Conservation (phyloP, 2,797 vertebrate genomes). For the Antrozous pallidus region DNA sequence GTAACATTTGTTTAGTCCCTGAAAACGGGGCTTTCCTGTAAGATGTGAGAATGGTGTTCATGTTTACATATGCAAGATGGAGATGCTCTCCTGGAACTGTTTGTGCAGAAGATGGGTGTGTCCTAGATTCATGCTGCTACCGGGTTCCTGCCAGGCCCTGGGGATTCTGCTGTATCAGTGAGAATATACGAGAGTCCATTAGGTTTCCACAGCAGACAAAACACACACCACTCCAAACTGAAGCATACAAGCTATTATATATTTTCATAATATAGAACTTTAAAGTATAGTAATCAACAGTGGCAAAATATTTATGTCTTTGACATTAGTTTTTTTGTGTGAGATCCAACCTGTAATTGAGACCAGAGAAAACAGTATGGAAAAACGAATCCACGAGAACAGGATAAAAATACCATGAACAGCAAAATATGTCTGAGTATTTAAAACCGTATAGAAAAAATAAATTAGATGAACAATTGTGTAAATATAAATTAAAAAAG, state of each 20-base stretch:
- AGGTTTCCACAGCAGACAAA: conserved; percentile 75
- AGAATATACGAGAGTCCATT: conserved; percentile 53
- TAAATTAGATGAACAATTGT: conserved; percentile 99
- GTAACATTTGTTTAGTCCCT: background rate
- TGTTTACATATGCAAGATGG: background rate
- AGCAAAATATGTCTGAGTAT: conserved; percentile 85
- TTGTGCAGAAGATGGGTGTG: background rate
- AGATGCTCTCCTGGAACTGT: background rate
- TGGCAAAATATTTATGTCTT: conserved; percentile 87
- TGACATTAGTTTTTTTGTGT: conserved; percentile 79
- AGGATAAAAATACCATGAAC: conserved; percentile 85
- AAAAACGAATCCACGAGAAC: conserved; percentile 82
- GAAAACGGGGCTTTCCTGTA: conserved; percentile 2
- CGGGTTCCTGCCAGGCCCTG: background rate
- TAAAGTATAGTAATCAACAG: conserved; percentile 86
- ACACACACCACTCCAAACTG: conserved; percentile 81
- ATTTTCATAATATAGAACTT: conserved; percentile 89
- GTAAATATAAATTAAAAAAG: conserved; percentile 99
- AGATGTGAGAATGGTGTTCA: background rate
- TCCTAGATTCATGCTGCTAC: background rate
- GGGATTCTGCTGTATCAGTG: background rate
- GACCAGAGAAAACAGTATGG: conserved; percentile 83
- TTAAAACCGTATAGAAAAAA: conserved; percentile 95
- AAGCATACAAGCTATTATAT: conserved; percentile 87
- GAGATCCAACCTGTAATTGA: conserved; percentile 84